Base-by-base conservation (phyloP, 2,888 invertebrate genomes). In the Tridacna gigas region DNA sequence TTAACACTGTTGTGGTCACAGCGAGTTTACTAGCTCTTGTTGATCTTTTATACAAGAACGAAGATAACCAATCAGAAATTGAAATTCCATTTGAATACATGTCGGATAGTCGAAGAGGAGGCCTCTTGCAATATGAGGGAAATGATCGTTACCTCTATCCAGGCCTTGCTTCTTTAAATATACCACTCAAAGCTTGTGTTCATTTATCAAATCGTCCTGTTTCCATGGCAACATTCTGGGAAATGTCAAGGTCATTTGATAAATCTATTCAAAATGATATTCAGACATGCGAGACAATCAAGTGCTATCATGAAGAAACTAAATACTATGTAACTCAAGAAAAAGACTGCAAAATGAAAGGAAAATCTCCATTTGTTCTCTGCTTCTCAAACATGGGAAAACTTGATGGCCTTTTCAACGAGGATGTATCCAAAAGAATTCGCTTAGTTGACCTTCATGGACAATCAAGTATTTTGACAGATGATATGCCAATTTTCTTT, bases 401-500 rank as follows among this genome's bases (percentile, higher is more conserved):
- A 15, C 69, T 86, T 18, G 89, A 90, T 26, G 78, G 76, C 18
- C 82, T 86, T 7, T 79, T 90, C 11, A 81, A 84, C 74, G 77
- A 77, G 0, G 85, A 88, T 18, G 67, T 88, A 5, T 73, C 78
- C 11, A 65, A 76, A 26, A 56, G 88, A 66, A 77, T 89, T 60
- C 77, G 79, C 20, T 56, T 90, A 37, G 74, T 71, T 15, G 84
- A 83, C 18, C 77, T 89, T 12, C 86, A 85, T 25, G 89, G 86
- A 9, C 83, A 83, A 26, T 86, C 88, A 13, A 88, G 83, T 22
- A 80, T 88, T 20, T 80, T 86, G 18, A 67, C 83, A 18, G 88
- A 90, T 28, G 82, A 90, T 45, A 89, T 89, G 86, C 89, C 89
- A 5, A 77, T 90, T 18, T 90, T 90, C 60, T 89, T 85, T 67